A percentile compares a stretch with the other conserved stretches of the same genome.
phyloP scores from a whole-genome alignment of 2,797 vertebrate species.

The Rhadinocentrus ornatus region DNA sequence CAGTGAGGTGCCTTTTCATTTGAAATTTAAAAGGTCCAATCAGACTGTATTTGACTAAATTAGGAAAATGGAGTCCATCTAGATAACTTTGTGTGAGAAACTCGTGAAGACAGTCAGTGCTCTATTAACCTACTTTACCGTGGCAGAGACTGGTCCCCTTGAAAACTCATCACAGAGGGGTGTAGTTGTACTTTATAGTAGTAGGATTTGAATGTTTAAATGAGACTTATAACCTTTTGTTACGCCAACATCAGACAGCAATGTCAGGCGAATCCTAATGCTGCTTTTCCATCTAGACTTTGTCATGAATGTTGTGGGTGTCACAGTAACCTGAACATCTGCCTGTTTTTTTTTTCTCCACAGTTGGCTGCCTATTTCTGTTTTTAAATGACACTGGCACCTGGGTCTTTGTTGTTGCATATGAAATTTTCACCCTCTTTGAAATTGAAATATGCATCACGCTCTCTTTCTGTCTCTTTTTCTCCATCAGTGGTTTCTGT shows the following conservation, averaged over 20 bases:
- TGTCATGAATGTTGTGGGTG: constrained; percentile 31
- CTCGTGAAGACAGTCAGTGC: constrained; percentile 44
- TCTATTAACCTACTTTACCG: constrained; percentile 58
- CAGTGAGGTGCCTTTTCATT: constrained; percentile 56
- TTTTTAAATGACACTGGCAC: constrained; percentile 46
- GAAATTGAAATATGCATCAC: constrained; percentile 63
- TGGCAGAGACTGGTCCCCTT: constrained; percentile 25
- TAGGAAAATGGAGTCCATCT: constrained; percentile 51
- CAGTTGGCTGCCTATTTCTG: constrained; percentile 49
- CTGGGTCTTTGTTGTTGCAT: constrained; percentile 37
- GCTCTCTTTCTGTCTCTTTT: constrained; percentile 43
- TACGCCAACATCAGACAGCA: constrained; percentile 17
- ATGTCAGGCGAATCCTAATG: constrained; percentile 33
- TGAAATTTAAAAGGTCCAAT: constrained; percentile 37
- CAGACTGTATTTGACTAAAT: constrained; percentile 51
- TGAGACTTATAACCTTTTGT: constrained; percentile 21
- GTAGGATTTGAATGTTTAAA: constrained; percentile 42
- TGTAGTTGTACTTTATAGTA: constrained; percentile 10
- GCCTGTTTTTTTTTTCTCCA: constrained; percentile 49
- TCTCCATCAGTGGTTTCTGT: constrained; percentile 56
- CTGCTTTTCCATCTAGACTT: constrained; percentile 33
- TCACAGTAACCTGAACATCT: constrained; percentile 45
- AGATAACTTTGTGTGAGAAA: constrained; percentile 55
- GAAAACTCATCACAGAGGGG: constrained; percentile 31
- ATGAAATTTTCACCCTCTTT: constrained; percentile 46